Conservation (phyloP, 2,797 vertebrate species). For the Novumbra hubbsi region DNA sequence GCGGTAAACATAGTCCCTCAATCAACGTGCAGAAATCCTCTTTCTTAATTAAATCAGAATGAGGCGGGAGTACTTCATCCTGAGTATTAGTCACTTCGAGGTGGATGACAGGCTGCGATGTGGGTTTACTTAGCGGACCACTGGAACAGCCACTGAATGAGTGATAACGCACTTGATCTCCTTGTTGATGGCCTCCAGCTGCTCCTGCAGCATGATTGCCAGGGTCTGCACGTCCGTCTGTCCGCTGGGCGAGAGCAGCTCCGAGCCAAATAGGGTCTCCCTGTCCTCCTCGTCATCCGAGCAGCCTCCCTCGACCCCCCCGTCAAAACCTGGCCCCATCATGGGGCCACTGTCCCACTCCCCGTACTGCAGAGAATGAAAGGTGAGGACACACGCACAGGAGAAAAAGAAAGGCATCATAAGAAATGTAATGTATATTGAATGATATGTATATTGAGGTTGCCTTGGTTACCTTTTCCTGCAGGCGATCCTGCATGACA, state of each 20-base stretch:
- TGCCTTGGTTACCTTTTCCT: not conserved
- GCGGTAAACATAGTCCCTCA: not conserved
- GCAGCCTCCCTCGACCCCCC: constrained; percentile 72
- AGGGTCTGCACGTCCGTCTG: constrained; percentile 91
- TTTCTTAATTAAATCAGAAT: not conserved
- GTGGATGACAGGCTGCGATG: not conserved
- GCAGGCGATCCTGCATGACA: not conserved
- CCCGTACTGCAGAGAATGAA: constrained; percentile 65
- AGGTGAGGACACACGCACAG: not conserved
- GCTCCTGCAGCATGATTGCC: constrained; percentile 92
- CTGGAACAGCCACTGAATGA: not conserved
- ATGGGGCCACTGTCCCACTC: constrained; percentile 80
- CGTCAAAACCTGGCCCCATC: constrained; percentile 69
- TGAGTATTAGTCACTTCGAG: not conserved
- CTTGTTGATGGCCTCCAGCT: constrained; percentile 92
- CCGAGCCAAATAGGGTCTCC: constrained; percentile 78
- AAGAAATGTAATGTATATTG: not conserved
- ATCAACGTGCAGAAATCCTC: not conserved
- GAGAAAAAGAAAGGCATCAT: not conserved
- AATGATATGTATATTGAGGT: not conserved
- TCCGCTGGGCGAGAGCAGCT: constrained; percentile 86
- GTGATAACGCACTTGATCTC: constrained; percentile 83
- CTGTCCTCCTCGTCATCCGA: constrained; percentile 83
- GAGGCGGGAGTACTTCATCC: not conserved
- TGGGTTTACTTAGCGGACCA: not conserved